These are phyloP conservation scores for Tokudaia tokunoshimensis DNA, from an alignment of 2,797 vertebrate genomes.

Conservation along the genomic window DNA sequence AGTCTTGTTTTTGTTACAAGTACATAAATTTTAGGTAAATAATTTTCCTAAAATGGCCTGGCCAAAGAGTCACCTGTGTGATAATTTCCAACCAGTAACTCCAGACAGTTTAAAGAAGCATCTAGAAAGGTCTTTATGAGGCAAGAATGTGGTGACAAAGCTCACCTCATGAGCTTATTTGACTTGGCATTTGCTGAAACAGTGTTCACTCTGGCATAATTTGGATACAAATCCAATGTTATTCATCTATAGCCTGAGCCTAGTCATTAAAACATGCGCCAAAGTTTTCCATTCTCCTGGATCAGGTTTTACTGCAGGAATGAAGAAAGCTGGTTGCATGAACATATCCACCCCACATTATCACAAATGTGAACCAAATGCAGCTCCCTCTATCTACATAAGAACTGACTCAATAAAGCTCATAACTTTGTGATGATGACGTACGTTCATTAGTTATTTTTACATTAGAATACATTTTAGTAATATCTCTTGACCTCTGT, in stretches of 20 bases:
- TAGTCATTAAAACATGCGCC: not conserved
- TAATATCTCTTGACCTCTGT: not conserved
- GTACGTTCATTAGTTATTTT: not conserved
- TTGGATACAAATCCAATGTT: not conserved
- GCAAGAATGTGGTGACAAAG: not conserved
- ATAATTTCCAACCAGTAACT: not conserved
- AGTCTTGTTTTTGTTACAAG: conserved; percentile 61
- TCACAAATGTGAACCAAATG: not conserved
- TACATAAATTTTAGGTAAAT: conserved; percentile 46
- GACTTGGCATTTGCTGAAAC: conserved; percentile 47
- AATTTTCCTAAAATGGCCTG: conserved; percentile 8
- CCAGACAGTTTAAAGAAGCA: not conserved
- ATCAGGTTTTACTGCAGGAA: not conserved
- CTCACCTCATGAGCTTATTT: not conserved
- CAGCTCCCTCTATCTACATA: not conserved
- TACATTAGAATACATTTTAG: not conserved
- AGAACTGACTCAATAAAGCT: not conserved
- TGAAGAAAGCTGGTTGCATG: not conserved
- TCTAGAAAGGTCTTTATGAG: conserved; percentile 10
- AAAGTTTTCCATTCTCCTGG: not conserved
- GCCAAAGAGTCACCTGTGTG: not conserved
- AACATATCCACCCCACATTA: not conserved
- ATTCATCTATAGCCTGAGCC: not conserved
- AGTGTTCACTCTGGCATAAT: conserved; percentile 5
- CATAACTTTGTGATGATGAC: not conserved